Conservation (phyloP, 2,797 vertebrate species). For the Propithecus perrieri region DNA sequence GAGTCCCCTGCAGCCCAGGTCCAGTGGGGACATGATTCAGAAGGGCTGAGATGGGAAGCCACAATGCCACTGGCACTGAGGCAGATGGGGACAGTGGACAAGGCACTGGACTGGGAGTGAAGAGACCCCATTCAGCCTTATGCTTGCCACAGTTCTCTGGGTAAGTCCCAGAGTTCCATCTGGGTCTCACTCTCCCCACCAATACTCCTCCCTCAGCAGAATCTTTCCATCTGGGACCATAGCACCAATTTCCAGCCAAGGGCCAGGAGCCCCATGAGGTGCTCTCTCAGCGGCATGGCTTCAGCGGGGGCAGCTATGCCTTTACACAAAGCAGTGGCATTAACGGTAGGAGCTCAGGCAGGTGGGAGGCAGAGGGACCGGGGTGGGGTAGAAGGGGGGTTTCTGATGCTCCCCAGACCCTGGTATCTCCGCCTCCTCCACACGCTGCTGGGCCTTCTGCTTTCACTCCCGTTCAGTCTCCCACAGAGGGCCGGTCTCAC, state of each 20-base stretch:
- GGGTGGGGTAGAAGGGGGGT: neutral
- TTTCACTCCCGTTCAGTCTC: neutral
- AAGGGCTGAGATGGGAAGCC: neutral
- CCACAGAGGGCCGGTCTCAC: too few relatives aligned
- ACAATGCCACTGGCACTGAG: neutral
- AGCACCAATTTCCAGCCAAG: neutral
- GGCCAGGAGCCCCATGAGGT: neutral
- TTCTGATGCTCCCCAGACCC: neutral
- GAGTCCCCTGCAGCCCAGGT: neutral
- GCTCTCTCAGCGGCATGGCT: too few relatives aligned
- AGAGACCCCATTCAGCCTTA: neutral
- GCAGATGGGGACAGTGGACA: neutral
- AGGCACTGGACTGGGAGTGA: neutral
- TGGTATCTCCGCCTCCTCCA: too few relatives aligned
- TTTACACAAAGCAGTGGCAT: neutral
- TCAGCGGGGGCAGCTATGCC: neutral
- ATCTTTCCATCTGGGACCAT: neutral
- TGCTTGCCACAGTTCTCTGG: neutral
- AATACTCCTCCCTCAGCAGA: fast-evolving
- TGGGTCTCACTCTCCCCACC: neutral
- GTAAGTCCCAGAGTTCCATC: neutral
- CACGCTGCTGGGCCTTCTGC: too few relatives aligned
- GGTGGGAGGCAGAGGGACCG: neutral
- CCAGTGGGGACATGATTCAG: neutral
- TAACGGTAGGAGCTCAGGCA: neutral